Base-by-base conservation (phyloP, 2,797 vertebrate genomes). In the Threskiornis aethiopicus region DNA sequence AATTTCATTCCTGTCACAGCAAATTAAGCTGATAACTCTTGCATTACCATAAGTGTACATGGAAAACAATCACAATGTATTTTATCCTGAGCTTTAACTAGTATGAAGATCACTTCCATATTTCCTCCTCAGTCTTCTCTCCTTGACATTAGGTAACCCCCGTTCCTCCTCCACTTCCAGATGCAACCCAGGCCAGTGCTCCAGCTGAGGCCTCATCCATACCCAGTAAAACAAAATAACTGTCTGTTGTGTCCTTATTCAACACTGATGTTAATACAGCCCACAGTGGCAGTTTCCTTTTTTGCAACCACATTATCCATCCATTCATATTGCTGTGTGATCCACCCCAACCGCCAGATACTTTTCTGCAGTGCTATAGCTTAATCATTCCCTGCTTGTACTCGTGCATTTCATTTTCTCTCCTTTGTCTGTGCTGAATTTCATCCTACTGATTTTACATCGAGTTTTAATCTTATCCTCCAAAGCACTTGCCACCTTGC, bases 351-450 rank as follows among this genome's bases (percentile, higher is more conserved):
- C 41, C 1, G 7, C 90, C 92, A 96, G 89, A 92, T 92, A 89
- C 78, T 91, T 89, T 94, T 92, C 84, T 87, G 71, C 84, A 87
- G 44, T 80, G 64, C 81, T 94, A 15, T 8, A 72, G 86, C 66
- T 96, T 87, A 87, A 96, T 96, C 89, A 93, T 70, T 92, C 88
- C 58, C 75, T 85, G 47, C 67, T 93, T 92, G 57, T 85, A 83
- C 37, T 78, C 3, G 3, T 35, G 31, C 41, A 80, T 92, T 95
- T 90, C 3, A 90, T 96, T 94, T 93, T 92, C 84, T 79, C 31
- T 55, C 55, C 58, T 87, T 85, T 87, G n/a, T 81, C 44, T 79
- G 44, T 46, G 82, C 41, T 83, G 61, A 89, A 92, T 71, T 97
- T 93, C 67, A 81, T 96, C 44, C 78, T 81, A 67, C 55, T 39